Conservation (phyloP, 1,140 invertebrate species). For the Gryon sp. region DNA sequence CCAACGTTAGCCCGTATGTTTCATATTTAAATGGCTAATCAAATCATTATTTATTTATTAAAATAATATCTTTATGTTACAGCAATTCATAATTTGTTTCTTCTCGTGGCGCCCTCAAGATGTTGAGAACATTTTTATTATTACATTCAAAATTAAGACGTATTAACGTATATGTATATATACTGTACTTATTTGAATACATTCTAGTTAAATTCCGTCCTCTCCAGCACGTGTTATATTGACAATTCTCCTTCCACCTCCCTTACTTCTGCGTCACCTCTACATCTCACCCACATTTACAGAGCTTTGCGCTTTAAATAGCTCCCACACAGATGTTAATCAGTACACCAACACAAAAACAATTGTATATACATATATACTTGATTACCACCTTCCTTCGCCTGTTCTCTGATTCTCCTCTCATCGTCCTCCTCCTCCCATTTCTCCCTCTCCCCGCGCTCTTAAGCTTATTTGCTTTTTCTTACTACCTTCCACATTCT, state of each 20-base stretch:
- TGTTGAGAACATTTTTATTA: slow-evolving; percentile 60
- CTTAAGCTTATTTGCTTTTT: no score
- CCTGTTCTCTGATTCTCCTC: slow-evolving; percentile 13
- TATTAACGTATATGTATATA: slow-evolving; percentile 64
- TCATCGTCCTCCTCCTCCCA: slow-evolving; percentile 21
- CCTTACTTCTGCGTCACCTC: background rate
- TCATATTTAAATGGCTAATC: no score
- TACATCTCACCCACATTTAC: slow-evolving; percentile 39
- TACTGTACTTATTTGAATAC: slow-evolving; percentile 65
- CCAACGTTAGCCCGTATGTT: no score
- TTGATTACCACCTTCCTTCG: slow-evolving; percentile 23
- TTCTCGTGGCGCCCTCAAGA: slow-evolving; percentile 14
- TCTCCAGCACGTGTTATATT: slow-evolving; percentile 51
- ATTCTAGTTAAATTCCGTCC: slow-evolving; percentile 64
- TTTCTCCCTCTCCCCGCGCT: slow-evolving; percentile 4
- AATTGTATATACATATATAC: slow-evolving; percentile 46
- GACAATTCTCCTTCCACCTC: slow-evolving; percentile 9
- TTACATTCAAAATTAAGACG: slow-evolving; percentile 71
- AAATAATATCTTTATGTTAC: no score
- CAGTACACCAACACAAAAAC: slow-evolving; percentile 35
- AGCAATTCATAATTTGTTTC: slow-evolving; percentile 1
- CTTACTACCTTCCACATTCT: slow-evolving; percentile 39
- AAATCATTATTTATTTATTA: no score
- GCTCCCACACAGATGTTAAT: slow-evolving; percentile 43
- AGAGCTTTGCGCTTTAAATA: slow-evolving; percentile 66